These are phyloP conservation scores for Cataglyphis rosenhaueri DNA, from an alignment of 2,888 invertebrate species.

Conservation along the genomic window DNA sequence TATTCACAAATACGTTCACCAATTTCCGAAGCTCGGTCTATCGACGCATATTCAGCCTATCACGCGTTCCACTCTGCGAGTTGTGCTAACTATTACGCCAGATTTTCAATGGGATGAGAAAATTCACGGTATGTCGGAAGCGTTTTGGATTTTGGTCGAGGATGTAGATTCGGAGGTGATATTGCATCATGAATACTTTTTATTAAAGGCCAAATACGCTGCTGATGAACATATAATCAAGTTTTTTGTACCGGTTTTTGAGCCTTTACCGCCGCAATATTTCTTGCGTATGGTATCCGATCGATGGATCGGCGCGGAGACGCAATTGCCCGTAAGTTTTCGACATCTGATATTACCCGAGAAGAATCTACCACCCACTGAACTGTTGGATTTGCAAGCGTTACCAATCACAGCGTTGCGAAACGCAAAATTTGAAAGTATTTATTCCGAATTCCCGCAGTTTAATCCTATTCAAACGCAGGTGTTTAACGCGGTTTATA, in stretches of 20 bases:
- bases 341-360: slow-evolving; percentile 98
- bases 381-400: slow-evolving; percentile 98
- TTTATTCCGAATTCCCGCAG: slow-evolving; percentile 96
- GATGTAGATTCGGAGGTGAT: slow-evolving; percentile 96
- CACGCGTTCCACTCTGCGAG: slow-evolving; percentile 95
- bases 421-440: slow-evolving; percentile 93
- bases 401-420: slow-evolving; percentile 96
- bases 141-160: slow-evolving; percentile 95
- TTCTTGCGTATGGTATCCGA: slow-evolving; percentile 96
- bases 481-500: slow-evolving; percentile 99
- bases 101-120: slow-evolving; percentile 99
- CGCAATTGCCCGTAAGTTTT: slow-evolving; percentile 98
- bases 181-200: slow-evolving; percentile 95
- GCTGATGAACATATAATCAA: slow-evolving; percentile 98
- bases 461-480: slow-evolving; percentile 99
- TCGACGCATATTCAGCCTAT: slow-evolving; percentile 99
- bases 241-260: slow-evolving; percentile 99
- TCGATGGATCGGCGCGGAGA: slow-evolving; percentile 97
- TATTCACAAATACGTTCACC: slow-evolving; percentile 98
- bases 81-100: slow-evolving; percentile 98
- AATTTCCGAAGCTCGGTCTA: slow-evolving; percentile 98
- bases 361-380: slow-evolving; percentile 99
- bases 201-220: slow-evolving; percentile 97
- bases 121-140: slow-evolving; percentile 92
- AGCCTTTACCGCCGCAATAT: slow-evolving; percentile 99